phyloP scores from a whole-genome alignment of 2,888 invertebrate species.

The Drosophila mettleri region DNA sequence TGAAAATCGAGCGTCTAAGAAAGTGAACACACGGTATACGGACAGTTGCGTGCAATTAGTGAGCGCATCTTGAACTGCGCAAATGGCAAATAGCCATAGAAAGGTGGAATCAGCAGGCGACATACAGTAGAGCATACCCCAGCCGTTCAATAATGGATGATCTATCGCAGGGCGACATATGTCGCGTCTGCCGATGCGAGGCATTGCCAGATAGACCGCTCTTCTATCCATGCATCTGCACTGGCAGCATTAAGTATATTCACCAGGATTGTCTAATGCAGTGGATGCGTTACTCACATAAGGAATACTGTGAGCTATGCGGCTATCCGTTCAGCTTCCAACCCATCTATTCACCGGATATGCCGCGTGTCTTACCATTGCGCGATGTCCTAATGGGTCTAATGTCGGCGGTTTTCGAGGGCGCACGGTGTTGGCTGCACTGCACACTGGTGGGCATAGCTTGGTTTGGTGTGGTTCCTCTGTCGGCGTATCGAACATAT shows the following conservation, averaged over 20 bases:
- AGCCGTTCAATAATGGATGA: slow-evolving; percentile 81
- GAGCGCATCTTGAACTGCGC: slow-evolving; percentile 46
- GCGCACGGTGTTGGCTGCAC: slow-evolving; percentile 98
- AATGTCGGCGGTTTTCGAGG: slow-evolving; percentile 94
- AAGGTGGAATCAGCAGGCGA: slow-evolving; percentile 17
- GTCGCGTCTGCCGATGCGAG: slow-evolving; percentile 98
- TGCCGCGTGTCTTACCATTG: slow-evolving; percentile 98
- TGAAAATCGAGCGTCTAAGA: not conserved
- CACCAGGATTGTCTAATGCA: slow-evolving; percentile 99
- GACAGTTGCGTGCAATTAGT: slow-evolving; percentile 34
- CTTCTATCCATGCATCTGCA: slow-evolving; percentile 99
- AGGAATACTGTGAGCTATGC: slow-evolving; percentile 99
- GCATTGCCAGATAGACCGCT: slow-evolving; percentile 95
- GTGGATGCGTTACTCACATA: slow-evolving; percentile 99
- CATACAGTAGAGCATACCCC: slow-evolving; percentile 26
- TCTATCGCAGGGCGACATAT: slow-evolving; percentile 90
- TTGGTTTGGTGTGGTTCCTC: slow-evolving; percentile 98
- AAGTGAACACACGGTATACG: not conserved
- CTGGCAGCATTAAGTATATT: slow-evolving; percentile 99
- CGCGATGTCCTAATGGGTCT: slow-evolving; percentile 96
- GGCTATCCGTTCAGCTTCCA: slow-evolving; percentile 99
- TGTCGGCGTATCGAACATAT: slow-evolving; percentile 98
- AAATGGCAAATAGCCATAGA: slow-evolving; percentile 48
- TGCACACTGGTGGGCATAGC: slow-evolving; percentile 98
- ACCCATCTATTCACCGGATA: slow-evolving; percentile 99